A percentile compares a stretch with the other conserved stretches of the same genome.
phyloP scores from a whole-genome alignment of 2,113 vertebrate species.

The Heterotis niloticus region DNA sequence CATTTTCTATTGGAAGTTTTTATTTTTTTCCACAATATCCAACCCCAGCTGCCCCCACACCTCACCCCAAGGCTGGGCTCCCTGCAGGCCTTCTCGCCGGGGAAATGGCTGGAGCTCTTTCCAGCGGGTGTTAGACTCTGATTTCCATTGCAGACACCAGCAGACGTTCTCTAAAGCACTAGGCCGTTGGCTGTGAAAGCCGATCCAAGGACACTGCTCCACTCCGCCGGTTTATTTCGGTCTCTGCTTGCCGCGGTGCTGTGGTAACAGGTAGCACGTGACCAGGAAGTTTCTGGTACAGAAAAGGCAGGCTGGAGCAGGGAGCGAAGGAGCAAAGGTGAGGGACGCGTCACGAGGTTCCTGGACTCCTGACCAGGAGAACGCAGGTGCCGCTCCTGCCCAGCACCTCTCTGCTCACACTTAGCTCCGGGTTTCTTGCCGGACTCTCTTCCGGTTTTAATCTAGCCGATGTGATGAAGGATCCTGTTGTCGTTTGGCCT shows the following conservation, averaged over 20 bases:
- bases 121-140: neutral
- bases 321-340: neutral
- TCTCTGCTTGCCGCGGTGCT: neutral
- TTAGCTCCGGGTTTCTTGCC: constrained; percentile 5
- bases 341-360: neutral
- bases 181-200: neutral
- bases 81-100: neutral
- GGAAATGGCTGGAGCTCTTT: neutral
- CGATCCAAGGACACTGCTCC: neutral
- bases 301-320: neutral
- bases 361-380: neutral
- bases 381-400: neutral
- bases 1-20: constrained; percentile 1
- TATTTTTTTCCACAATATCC: neutral
- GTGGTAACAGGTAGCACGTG: neutral
- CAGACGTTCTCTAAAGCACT: neutral
- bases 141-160: constrained; percentile 14
- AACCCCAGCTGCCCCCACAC: neutral
- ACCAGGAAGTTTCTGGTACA: neutral
- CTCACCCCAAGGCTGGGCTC: neutral
- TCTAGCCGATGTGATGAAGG: neutral
- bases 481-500: neutral
- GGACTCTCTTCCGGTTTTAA: neutral
- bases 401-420: neutral
- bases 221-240: neutral